Evolutionary conservation across 1,140 invertebrate genomes (phyloP).

Genomic region (Lethrus apterus): DNA sequence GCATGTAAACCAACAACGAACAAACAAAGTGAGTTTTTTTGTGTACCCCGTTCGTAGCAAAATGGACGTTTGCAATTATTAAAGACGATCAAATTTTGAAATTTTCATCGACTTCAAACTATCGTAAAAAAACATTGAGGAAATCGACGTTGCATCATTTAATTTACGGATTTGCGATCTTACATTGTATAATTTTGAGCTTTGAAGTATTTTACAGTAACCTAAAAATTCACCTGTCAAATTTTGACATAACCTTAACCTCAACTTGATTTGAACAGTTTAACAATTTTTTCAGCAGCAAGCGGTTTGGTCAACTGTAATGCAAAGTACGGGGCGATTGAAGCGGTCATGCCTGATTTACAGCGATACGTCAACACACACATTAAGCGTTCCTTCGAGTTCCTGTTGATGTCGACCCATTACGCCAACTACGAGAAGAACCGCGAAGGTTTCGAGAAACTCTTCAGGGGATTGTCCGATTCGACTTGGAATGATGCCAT

Average conservation of each 20-base stretch:
- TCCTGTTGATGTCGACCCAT: conserved; percentile 63
- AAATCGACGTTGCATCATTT: too few relatives aligned
- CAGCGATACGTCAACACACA: conserved; percentile 56
- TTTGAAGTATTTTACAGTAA: too few relatives aligned
- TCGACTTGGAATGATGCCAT: conserved; percentile 65
- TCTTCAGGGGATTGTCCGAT: conserved; percentile 68
- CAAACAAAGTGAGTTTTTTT: conserved; percentile 39
- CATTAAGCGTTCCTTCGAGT: conserved; percentile 62
- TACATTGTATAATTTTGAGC: too few relatives aligned
- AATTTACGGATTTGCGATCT: too few relatives aligned
- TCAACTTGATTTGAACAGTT: not conserved
- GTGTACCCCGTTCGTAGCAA: too few relatives aligned
- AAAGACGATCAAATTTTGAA: too few relatives aligned
- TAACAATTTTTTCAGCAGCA: conserved; percentile 8
- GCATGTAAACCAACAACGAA: conserved; percentile 46
- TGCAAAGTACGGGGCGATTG: conserved; percentile 57
- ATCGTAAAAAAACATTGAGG: too few relatives aligned
- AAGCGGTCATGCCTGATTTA: conserved; percentile 42
- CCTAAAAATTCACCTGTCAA: not conserved
- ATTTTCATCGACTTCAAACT: too few relatives aligned
- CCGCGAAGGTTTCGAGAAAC: conserved; percentile 64
- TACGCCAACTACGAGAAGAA: conserved; percentile 71
- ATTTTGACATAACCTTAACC: not conserved
- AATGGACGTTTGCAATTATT: too few relatives aligned
- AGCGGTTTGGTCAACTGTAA: conserved; percentile 49